A percentile compares a stretch with the other conserved stretches of the same genome.
These are phyloP conservation scores for Dromas ardeola DNA, from an alignment of 2,113 vertebrate genomes.

Conservation along the genomic window DNA sequence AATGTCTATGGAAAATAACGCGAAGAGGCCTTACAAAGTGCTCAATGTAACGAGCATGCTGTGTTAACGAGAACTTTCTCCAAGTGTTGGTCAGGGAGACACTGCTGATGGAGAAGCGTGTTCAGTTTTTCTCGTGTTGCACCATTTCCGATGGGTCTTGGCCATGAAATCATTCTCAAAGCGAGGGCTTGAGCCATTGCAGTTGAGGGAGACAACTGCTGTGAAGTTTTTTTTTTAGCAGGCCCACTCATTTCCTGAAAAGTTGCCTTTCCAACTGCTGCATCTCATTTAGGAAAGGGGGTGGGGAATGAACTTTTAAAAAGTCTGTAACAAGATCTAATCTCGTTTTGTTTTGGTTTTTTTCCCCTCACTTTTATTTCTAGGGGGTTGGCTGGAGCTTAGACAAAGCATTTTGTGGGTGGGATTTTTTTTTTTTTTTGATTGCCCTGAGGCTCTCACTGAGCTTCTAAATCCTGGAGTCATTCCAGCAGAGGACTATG, in stretches of 20 bases:
- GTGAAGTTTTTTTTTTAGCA: neutral
- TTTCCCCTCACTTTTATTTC: neutral
- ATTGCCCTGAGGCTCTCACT: constrained; percentile 19
- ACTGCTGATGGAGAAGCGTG: neutral
- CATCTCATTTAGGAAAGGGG: neutral
- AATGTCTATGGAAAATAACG: neutral
- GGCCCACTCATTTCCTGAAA: neutral
- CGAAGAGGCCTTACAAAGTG: neutral
- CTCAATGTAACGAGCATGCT: neutral
- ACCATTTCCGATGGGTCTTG: neutral
- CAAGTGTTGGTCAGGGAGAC: neutral
- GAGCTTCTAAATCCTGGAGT: constrained; percentile 45
- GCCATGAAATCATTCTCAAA: neutral
- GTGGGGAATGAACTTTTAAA: neutral
- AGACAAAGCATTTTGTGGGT: constrained; percentile 35
- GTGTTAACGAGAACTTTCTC: neutral
- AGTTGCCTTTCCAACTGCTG: neutral
- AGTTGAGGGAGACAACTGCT: neutral
- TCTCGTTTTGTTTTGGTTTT: neutral
- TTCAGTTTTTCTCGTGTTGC: neutral
- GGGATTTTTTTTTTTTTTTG: neutral
- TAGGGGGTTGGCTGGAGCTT: neutral
- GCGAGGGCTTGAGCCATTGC: neutral
- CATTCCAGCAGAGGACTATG: constrained; percentile 60
- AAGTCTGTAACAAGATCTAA: neutral